phyloP scores from a whole-genome alignment of 2,113 vertebrate species.

The Hypocryptadius cinnamomeus region DNA sequence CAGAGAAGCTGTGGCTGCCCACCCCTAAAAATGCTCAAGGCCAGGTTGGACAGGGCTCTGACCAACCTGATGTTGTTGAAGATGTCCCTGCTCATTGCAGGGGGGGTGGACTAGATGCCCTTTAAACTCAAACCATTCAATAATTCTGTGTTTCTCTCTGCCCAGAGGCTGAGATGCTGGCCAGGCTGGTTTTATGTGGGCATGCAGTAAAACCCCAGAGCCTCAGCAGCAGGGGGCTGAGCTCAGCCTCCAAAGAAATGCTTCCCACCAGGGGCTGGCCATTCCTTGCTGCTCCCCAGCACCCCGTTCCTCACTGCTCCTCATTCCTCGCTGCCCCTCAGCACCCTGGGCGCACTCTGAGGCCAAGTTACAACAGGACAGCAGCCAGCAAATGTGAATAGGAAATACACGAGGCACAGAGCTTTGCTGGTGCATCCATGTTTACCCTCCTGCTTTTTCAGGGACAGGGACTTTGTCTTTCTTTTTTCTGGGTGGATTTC shows the following conservation, averaged over 20 bases:
- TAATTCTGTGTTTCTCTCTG: background rate
- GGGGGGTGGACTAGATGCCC: rapidly evolving
- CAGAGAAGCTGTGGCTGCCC: background rate
- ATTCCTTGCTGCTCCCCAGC: background rate
- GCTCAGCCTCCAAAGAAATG: rapidly evolving
- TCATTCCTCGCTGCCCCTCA: background rate
- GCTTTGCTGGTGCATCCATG: background rate
- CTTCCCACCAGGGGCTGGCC: background rate
- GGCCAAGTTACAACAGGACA: background rate
- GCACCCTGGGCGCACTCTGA: rapidly evolving
- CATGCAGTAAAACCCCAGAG: background rate
- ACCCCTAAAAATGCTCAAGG: background rate
- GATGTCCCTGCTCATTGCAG: background rate
- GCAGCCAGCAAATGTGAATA: background rate
- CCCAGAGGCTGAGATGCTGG: background rate
- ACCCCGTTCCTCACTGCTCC: too few relatives aligned
- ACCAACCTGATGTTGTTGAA: rapidly evolving
- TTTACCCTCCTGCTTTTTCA: background rate
- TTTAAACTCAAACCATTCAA: background rate
- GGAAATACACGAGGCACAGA: background rate
- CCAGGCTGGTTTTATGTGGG: background rate
- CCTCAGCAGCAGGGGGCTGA: background rate
- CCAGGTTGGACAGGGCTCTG: background rate
- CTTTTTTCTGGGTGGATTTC: too few relatives aligned
- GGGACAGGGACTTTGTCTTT: background rate